These are phyloP conservation scores for Tokudaia tokunoshimensis DNA, from an alignment of 2,797 vertebrate genomes.

Conservation along the genomic window DNA sequence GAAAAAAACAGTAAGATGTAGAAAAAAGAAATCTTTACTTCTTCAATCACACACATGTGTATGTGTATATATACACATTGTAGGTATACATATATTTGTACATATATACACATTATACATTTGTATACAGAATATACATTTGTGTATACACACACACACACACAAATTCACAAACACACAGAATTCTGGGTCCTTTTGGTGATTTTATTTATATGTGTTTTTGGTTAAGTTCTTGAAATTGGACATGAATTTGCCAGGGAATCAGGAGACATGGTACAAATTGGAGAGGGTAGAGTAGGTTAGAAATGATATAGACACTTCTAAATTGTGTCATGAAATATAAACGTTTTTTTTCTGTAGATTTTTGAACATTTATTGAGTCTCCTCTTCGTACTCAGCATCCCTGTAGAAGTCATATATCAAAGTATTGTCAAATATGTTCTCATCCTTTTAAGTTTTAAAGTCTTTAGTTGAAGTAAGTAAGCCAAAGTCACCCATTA, in stretches of 20 bases:
- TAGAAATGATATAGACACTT: neutral
- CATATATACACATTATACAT: neutral
- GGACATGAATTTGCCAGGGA: neutral
- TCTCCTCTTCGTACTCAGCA: neutral
- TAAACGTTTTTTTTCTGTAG: neutral
- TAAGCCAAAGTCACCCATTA: neutral
- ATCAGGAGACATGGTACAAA: no score
- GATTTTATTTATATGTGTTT: neutral
- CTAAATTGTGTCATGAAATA: neutral
- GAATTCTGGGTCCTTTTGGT: neutral
- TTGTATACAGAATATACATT: no score
- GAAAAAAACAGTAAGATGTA: no score
- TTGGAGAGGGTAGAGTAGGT: neutral
- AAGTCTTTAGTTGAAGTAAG: conserved; percentile 18
- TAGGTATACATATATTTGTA: neutral
- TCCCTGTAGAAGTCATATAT: conserved; percentile 43
- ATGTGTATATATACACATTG: neutral
- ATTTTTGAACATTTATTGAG: conserved; percentile 25
- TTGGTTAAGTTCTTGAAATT: neutral
- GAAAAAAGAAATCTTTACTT: neutral
- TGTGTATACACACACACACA: neutral
- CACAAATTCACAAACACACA: neutral
- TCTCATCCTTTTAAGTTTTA: conserved; percentile 24
- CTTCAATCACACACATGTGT: neutral
- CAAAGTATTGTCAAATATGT: neutral